Evolutionary conservation across 2,113 vertebrate genomes (phyloP).

Genomic region (Macroglossus sobrinus): DNA sequence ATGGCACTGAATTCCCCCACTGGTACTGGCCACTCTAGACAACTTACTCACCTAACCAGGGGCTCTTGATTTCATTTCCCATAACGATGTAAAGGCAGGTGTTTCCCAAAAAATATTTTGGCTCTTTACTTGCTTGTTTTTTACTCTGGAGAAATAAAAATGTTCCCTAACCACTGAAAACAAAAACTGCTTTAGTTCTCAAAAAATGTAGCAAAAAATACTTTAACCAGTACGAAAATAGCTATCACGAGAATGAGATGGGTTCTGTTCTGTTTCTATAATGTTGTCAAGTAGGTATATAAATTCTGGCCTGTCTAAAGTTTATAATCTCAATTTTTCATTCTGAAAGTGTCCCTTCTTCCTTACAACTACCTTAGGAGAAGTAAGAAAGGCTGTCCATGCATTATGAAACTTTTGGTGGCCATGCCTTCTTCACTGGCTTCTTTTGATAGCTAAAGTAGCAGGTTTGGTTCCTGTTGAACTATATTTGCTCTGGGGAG

Average conservation of each 20-base stretch:
- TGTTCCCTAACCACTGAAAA: background rate
- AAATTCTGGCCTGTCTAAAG: background rate
- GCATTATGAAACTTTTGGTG: conserved; percentile 12
- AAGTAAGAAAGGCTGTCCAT: background rate
- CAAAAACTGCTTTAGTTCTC: background rate
- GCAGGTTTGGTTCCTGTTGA: conserved; percentile 81
- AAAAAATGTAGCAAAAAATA: background rate
- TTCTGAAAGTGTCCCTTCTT: background rate
- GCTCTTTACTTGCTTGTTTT: conserved; percentile 13
- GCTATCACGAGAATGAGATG: background rate
- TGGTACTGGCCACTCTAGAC: background rate
- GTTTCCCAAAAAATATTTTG: background rate
- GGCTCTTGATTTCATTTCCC: background rate
- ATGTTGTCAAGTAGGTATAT: background rate
- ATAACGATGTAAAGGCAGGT: background rate
- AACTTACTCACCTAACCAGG: background rate
- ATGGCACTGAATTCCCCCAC: background rate
- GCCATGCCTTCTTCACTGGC: conserved; percentile 52
- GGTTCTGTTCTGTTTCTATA: background rate
- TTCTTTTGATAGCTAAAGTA: conserved; percentile 56
- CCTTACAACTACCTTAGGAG: background rate
- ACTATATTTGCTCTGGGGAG: conserved; percentile 57
- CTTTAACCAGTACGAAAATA: background rate
- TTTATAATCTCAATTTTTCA: conserved; percentile 1
- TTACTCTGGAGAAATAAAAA: conserved; percentile 32